Conservation (phyloP, 92 coral and sea anemone species). For the Blastomussa wellsi region DNA sequence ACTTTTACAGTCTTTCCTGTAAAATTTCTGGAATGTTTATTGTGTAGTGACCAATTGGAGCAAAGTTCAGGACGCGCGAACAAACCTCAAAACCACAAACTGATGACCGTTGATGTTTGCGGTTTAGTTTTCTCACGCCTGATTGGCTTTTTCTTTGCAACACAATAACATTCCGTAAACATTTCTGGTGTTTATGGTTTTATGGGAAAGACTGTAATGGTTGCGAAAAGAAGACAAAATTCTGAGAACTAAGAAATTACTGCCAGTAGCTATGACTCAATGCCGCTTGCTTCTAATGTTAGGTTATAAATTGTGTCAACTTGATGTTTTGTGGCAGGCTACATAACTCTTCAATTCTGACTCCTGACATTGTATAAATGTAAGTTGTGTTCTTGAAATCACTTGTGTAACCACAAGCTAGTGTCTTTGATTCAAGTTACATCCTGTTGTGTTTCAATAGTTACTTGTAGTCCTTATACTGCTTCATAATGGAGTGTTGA, state of each 20-base stretch:
- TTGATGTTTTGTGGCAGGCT: background rate
- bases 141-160: no score
- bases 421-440: background rate
- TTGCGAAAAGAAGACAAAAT: background rate
- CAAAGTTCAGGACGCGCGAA: no score
- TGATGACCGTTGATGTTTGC: no score
- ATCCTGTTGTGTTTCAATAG: background rate
- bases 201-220: no score
- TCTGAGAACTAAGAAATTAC: background rate
- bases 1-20: no score
- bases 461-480: background rate
- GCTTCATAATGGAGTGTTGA: background rate
- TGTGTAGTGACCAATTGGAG: no score
- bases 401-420: background rate
- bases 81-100: no score
- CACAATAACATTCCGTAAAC: no score
- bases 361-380: background rate
- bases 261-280: background rate
- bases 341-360: background rate
- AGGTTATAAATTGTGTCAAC: background rate
- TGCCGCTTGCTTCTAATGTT: background rate
- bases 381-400: background rate
- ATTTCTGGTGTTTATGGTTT: no score
- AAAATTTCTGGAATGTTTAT: no score
- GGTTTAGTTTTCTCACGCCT: no score